A percentile compares a stretch with the other conserved stretches of the same genome.
phyloP scores from a whole-genome alignment of 2,113 vertebrate genomes.

The Pteruthius melanotis region DNA sequence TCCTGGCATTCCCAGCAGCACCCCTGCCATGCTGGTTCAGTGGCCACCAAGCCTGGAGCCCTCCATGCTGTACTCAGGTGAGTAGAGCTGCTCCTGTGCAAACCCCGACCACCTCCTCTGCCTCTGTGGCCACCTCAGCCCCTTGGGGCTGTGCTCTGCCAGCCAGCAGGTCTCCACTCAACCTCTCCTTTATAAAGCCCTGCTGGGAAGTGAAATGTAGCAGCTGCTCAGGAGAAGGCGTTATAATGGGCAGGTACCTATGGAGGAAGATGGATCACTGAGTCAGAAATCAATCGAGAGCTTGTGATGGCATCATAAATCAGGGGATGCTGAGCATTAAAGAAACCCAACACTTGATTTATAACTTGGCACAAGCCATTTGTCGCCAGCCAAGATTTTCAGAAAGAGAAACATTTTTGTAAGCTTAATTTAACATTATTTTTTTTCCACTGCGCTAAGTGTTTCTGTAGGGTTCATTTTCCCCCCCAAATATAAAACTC shows the following conservation, averaged over 20 bases:
- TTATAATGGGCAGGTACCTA: constrained; percentile 52
- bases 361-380: constrained; percentile 61
- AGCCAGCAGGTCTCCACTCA: not conserved
- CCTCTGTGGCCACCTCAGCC: fast-evolving
- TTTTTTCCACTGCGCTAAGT: constrained; percentile 14
- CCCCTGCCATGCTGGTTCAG: fast-evolving
- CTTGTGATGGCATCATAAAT: constrained; percentile 68
- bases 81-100: not conserved
- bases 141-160: not conserved
- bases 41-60: no score
- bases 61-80: fast-evolving
- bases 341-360: constrained; percentile 62
- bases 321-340: constrained; percentile 62
- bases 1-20: not conserved
- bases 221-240: constrained; percentile 4
- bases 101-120: not conserved
- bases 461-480: constrained; percentile 10
- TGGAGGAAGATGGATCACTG: constrained; percentile 67
- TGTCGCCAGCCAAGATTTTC: constrained; percentile 61
- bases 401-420: constrained; percentile 66
- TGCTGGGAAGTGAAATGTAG: not conserved
- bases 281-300: constrained; percentile 65
- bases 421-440: constrained; percentile 65
- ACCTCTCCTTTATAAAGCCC: not conserved
- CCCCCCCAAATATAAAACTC: not conserved